Evolutionary conservation across 1,140 invertebrate genomes (phyloP).

Genomic region (Calephelis virginiensis): DNA sequence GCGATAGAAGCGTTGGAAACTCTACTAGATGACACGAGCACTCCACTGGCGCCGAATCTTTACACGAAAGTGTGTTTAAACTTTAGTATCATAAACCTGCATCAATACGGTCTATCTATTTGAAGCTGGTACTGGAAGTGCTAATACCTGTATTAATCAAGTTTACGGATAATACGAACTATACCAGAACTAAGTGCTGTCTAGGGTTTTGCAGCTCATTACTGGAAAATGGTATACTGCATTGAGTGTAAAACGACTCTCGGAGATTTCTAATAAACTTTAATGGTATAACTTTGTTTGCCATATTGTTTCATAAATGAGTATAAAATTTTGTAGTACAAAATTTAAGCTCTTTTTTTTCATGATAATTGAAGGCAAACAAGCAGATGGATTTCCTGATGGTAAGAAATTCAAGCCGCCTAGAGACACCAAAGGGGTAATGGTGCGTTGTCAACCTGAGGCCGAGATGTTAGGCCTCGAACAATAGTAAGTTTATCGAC

Average conservation of each 20-base stretch:
- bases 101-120: constrained; percentile 3
- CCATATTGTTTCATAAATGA: no score
- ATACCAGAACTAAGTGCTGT: background rate
- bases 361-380: no score
- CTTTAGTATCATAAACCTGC: constrained; percentile 14
- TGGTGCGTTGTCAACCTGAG: no score
- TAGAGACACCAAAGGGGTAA: no score
- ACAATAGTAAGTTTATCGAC: no score
- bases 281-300: background rate
- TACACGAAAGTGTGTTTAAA: background rate
- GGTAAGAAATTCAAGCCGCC: no score
- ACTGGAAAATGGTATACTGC: background rate
- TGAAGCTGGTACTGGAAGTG: background rate
- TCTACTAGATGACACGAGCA: no score
- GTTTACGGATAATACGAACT: constrained; percentile 2
- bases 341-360: no score
- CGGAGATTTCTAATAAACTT: background rate
- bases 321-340: no score
- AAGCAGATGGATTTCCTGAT: no score
- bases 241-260: background rate
- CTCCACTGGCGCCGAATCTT: background rate
- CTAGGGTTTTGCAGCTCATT: background rate
- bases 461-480: no score
- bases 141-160: constrained; percentile 1
- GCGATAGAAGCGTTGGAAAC: no score